Base-by-base conservation (phyloP, 37 sponge, comb jelly and placozoan species). In the Geodia barretti region DNA sequence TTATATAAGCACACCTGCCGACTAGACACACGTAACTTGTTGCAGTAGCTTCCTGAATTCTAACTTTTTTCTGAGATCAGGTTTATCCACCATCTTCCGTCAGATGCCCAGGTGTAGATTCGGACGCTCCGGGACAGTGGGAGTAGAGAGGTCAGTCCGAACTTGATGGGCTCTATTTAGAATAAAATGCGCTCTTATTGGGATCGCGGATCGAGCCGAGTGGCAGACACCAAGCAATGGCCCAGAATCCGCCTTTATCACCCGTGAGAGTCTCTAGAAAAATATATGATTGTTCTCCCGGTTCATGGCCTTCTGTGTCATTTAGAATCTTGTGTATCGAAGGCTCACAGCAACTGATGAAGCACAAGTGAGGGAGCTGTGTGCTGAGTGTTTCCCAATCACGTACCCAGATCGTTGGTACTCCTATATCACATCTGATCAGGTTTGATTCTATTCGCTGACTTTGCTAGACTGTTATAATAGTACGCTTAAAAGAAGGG, bases 11-110 rank as follows among this genome's bases (percentile, higher is more conserved):
- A 47, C 54, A 47, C 54, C 11, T 17, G 54, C 11, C 14, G 54
- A 47, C 7, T 47, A 47, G 7, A 17, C 54, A 47, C 54, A 47
- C 54, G 61, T 80, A 38, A 80, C 64, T 23, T 26, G 66, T 0
- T 41, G 64, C 35, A 83, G 64, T n/a, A 83, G 65, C 58, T 83
- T 83, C n/a, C 83, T 24, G 73, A 83, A 83, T 65, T 83, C 75
- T 14, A 83, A 63, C 63, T 60, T 63, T 39, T 70, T 71, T 58
- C 81, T 47, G n/a, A 8, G 5, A 33, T 3, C 14, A 68, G 68
- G 33, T 20, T 58, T 58, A 47, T 47, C 54, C 54, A 47, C 14
- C 54, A 14, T 17, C 7, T 14, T 47, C 14, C 54, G 54, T 47
- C 14, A n/a, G n/a, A n/a, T n/a, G n/a, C n/a, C n/a, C n/a, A n/a